Evolutionary conservation across 2,888 invertebrate genomes (phyloP).

Genomic region (Flexamia atlantica): DNA sequence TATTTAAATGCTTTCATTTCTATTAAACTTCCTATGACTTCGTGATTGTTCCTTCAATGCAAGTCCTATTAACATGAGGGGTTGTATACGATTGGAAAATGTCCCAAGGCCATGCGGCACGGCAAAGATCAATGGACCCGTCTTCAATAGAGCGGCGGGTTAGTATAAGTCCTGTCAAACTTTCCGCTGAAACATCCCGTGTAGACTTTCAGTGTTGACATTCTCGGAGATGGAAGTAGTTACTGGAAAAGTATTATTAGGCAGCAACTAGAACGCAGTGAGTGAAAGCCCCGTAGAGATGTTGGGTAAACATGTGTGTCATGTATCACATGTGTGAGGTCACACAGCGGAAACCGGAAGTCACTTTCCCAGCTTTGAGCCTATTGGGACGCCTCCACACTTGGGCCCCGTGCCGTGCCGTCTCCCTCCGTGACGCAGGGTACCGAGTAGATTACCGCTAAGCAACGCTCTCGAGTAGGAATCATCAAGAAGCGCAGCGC

Average conservation of each 20-base stretch:
- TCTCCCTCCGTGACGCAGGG: not conserved
- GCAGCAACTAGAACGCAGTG: constrained; percentile 36
- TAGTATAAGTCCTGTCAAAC: not conserved
- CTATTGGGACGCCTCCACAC: not conserved
- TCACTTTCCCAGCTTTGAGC: constrained; percentile 45
- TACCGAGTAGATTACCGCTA: too few species aligned
- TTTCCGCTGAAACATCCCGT: constrained; percentile 5
- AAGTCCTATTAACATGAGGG: too few species aligned
- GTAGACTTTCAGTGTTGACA: not conserved
- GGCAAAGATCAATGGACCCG: too few species aligned
- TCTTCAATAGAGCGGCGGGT: too few species aligned
- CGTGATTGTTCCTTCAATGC: too few species aligned
- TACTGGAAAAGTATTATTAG: constrained; percentile 18
- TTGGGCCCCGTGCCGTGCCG: not conserved
- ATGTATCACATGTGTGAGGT: constrained; percentile 54
- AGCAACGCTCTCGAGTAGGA: too few species aligned
- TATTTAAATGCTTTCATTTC: too few species aligned
- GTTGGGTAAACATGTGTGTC: constrained; percentile 58
- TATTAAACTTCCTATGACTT: too few species aligned
- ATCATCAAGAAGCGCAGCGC: too few species aligned
- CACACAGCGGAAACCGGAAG: constrained; percentile 58
- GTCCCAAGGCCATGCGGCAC: too few species aligned
- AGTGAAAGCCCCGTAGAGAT: constrained; percentile 42
- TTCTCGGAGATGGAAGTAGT: constrained; percentile 14
- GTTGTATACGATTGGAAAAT: too few species aligned